Conservation (phyloP, 2,888 invertebrate species). For the Ochropacha duplaris region DNA sequence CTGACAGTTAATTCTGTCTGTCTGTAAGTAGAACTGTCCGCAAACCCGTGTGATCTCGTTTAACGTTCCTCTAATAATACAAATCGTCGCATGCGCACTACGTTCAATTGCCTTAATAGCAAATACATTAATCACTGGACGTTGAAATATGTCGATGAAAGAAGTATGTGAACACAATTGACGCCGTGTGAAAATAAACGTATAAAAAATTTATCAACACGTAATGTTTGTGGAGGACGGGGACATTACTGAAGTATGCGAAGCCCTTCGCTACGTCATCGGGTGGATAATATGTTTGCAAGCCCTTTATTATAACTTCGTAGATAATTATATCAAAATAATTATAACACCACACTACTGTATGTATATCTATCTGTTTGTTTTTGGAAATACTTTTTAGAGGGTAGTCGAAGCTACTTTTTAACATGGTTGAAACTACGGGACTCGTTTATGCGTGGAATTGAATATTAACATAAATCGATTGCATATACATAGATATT, state of each 20-base stretch:
- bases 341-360: too few species aligned
- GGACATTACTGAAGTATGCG: background rate
- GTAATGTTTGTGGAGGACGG: slow-evolving; percentile 25
- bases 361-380: too few species aligned
- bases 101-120: slow-evolving; percentile 73
- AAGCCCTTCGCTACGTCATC: background rate
- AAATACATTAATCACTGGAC: slow-evolving; percentile 69
- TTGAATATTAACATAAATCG: too few species aligned
- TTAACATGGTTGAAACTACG: too few species aligned
- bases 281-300: background rate
- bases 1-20: slow-evolving; percentile 32
- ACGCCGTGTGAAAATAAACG: slow-evolving; percentile 67
- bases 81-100: slow-evolving; percentile 73
- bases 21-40: slow-evolving; percentile 37
- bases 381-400: too few species aligned
- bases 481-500: too few species aligned
- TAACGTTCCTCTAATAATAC: slow-evolving; percentile 66
- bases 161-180: slow-evolving; percentile 54
- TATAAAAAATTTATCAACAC: slow-evolving; percentile 61
- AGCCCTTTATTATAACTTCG: background rate
- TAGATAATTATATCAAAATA: background rate
- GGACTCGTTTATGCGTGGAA: too few species aligned
- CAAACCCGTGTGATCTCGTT: slow-evolving; percentile 57
- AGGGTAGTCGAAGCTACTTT: too few species aligned
- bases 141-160: slow-evolving; percentile 49